Base-by-base conservation (phyloP, 2,888 invertebrate species). In the Idaea biselata region DNA sequence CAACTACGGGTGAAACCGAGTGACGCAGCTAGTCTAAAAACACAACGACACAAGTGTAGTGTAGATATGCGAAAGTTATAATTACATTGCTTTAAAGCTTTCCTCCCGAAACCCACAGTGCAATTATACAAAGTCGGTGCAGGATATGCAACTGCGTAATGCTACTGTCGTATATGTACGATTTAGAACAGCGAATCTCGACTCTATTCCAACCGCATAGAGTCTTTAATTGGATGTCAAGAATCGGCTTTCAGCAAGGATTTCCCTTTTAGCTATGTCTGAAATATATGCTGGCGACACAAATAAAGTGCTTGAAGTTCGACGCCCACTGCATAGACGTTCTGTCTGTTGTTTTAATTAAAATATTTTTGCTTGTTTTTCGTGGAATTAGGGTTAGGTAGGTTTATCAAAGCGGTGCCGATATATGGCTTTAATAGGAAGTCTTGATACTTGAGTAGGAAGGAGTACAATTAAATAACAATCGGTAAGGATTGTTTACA, bases 101-200 rank as follows among this genome's bases (percentile, higher is more conserved):
- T 44, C 75, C 72, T 74, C 78, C 74, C 73, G 77, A 80, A 81
- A 80, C 77, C 76, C 78, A 77, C 76, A 78, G 71, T 75, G 79
- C 81, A 87, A 88, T 87, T 87, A 86, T 81, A 85, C 84, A 82
- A 83, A 86, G 82, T 87, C 81, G 84, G 84, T 81, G 78, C 82
- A 80, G 82, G 79, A 80, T 80, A 77, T 77, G 72, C 75, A 74
- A 73, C 68, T 69, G 74, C 69, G 18, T 56, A 63, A 76, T 78
- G 73, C 75, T 73, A 75, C 72, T 75, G 76, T 70, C 73, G 64
- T 66, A 82, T 74, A 71, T 73, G 58, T 62, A 66, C 64, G 55
- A 32, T 61, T 60, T 68, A 63, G 32, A 55, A 64, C 71, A 59
- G 54, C 70, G 32, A 79, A 74, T 78, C 59, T 69, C 69, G 66